Evolutionary conservation across 2,888 invertebrate genomes (phyloP), one percentile per base, ranked within the genome.

Genomic region (Sepioteuthis lessoniana): DNA sequence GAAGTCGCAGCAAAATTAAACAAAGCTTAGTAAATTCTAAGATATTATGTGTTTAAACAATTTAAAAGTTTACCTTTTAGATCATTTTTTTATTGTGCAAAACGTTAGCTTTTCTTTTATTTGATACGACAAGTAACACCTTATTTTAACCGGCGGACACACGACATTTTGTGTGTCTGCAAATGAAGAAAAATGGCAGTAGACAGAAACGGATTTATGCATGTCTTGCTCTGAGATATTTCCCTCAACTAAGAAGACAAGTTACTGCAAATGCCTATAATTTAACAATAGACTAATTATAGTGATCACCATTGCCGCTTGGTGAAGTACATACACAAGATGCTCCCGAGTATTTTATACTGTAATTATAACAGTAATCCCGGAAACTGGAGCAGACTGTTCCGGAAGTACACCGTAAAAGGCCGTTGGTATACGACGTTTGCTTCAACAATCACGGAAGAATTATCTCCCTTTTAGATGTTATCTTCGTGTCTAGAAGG

Each of bases 231-330:
- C n/a, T 13, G 16, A 76, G 76, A 76, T 76, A 76, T 76, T n/a
- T n/a, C 16, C 76, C 76, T 35, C 4, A n/a, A 76, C n/a, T n/a
- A 16, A 10, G 16, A 25, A 60, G 76, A 76, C 76, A 76, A n/a
- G n/a, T 76, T 76, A 76, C 13, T 16, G 76, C 76, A 16, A n/a
- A 76, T n/a, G 76, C 19, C 76, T 76, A 76, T 76, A 76, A 76
- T n/a, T 76, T 76, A 76, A 76, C 76, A 76, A 76, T 76, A 76
- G 76, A 76, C 76, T 76, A 76, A 76, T 76, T 76, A 76, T 35
- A 76, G 76, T 76, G 13, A 76, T 76, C 76, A 35, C 76, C 19
- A 76, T 76, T 76, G 76, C 76, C 76, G 76, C 76, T 35, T 76
- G n/a, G 76, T 13, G n/a, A 76, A 16, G n/a, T 19, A 16, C 8